Conservation (phyloP, 2,113 vertebrate genomes). For the Zapus hudsonius region DNA sequence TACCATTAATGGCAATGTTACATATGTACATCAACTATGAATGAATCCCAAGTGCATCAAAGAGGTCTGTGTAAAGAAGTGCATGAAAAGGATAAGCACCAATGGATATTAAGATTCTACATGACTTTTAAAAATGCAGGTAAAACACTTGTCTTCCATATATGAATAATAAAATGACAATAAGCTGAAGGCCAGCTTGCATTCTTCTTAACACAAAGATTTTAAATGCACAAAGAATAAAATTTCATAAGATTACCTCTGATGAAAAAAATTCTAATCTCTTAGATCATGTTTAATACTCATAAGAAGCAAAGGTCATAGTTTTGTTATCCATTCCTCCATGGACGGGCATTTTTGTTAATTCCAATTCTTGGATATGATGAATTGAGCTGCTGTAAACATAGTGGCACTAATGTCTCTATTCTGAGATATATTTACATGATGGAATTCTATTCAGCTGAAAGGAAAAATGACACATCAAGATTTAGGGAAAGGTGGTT, state of each 20-base stretch:
- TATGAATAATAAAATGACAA: conserved; percentile 42
- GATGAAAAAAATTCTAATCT: conserved; percentile 27
- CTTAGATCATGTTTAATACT: conserved; percentile 20
- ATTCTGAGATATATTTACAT: too few species aligned
- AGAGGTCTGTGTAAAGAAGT: conserved; percentile 64
- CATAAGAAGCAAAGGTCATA: not conserved
- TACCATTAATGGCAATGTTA: conserved; percentile 74
- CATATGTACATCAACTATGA: conserved; percentile 69
- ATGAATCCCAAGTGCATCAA: conserved; percentile 70
- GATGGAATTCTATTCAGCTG: too few species aligned
- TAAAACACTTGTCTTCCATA: not conserved
- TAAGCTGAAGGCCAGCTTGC: not conserved
- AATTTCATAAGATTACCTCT: not conserved
- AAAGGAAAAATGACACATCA: too few species aligned
- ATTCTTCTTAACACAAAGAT: conserved; percentile 22
- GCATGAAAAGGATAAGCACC: conserved; percentile 55
- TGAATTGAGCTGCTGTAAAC: too few species aligned
- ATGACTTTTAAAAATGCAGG: not conserved
- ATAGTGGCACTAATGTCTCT: too few species aligned
- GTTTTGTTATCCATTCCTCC: too few species aligned
- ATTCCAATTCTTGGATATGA: too few species aligned
- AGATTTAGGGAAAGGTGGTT: too few species aligned
- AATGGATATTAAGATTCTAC: conserved; percentile 50
- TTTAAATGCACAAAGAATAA: conserved; percentile 39
- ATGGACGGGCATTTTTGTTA: too few species aligned